A percentile compares a stretch with the other conserved stretches of the same genome.
Evolutionary conservation across 2,113 vertebrate genomes (phyloP).

Genomic region (Semnornis frantzii): DNA sequence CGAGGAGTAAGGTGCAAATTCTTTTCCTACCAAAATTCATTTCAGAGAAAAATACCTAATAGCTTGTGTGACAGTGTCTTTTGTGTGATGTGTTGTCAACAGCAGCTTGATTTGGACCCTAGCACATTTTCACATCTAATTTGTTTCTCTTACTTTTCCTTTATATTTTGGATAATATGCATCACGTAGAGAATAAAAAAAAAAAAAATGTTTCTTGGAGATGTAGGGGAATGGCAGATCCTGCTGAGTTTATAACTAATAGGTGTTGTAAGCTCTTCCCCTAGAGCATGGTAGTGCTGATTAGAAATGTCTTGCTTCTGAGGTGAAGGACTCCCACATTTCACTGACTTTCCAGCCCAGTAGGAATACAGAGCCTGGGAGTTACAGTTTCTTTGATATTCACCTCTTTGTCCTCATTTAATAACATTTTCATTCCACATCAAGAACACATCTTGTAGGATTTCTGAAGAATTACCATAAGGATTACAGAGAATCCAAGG

Average conservation of each 20-base stretch:
- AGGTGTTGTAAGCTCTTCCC: background rate
- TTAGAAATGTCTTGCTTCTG: slow-evolving; percentile 13
- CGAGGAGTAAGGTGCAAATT: background rate
- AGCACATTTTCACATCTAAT: background rate
- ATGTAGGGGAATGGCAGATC: background rate
- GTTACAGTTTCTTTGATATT: slow-evolving; percentile 4
- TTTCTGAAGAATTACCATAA: background rate
- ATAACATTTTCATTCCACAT: background rate
- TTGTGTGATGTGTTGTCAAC: background rate
- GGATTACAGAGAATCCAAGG: background rate
- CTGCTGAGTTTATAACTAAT: slow-evolving; percentile 23
- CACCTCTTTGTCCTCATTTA: slow-evolving; percentile 19
- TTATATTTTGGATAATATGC: background rate
- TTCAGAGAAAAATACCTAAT: background rate
- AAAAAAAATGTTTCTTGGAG: background rate
- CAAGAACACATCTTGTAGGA: background rate
- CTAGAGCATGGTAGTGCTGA: background rate
- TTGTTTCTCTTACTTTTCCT: background rate
- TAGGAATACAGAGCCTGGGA: background rate
- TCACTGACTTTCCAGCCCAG: background rate
- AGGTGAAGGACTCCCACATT: background rate
- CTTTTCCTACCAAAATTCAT: background rate
- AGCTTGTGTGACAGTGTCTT: background rate
- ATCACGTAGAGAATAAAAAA: background rate
- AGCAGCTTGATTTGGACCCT: background rate